Base-by-base conservation (phyloP, 2,888 invertebrate genomes). In the Erpobdella octoculata region DNA sequence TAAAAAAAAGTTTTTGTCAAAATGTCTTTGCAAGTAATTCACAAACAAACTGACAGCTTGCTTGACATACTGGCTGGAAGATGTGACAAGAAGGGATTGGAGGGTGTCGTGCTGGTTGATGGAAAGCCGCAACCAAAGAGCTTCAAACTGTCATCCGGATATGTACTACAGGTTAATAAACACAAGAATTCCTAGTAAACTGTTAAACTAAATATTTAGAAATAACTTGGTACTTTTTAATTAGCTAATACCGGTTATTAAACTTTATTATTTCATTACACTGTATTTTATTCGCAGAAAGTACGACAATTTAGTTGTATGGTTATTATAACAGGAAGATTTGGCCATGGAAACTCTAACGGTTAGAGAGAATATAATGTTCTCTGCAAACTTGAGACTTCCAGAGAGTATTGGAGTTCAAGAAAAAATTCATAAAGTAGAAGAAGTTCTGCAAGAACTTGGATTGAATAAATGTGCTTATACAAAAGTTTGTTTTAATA, bases 331-430 rank as follows among this genome's bases (percentile, higher is more conserved):
- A 28, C 53, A 83, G 82, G 83, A 83, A 77, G 82, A 83, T 75
- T 79, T 82, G 71, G 79, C 83, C 35, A 82, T 82, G 80, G 82
- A 82, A 53, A 82, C 81, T 12, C 76, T 83, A 58, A 81, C 81
- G 31, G 80, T 83, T 1, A 71, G 80, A 58, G 82, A 83, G 73
- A 83, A 82, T 72, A 78, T 83, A 72, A 73, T 74, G 72, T 83
- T 83, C 75, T 83, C 83, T 36, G 83, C 83, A 5, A 77, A 79
- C 18, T 77, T 83, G 9, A 78, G 83, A 21, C 77, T 83, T 9
- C 79, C 82, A 12, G 71, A 72, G 8, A 21, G 72, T 21, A 71
- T n/a, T n/a, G n/a, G 75, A 0, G 58, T 73, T 15, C 59, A 70
- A 36, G 79, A 80, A 46, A 78, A 80, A 41, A 72, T 75, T 25